Evolutionary conservation across 2,888 invertebrate genomes (phyloP), one percentile per base, ranked within the genome.

Genomic region (Hirtodrosophila cameraria): DNA sequence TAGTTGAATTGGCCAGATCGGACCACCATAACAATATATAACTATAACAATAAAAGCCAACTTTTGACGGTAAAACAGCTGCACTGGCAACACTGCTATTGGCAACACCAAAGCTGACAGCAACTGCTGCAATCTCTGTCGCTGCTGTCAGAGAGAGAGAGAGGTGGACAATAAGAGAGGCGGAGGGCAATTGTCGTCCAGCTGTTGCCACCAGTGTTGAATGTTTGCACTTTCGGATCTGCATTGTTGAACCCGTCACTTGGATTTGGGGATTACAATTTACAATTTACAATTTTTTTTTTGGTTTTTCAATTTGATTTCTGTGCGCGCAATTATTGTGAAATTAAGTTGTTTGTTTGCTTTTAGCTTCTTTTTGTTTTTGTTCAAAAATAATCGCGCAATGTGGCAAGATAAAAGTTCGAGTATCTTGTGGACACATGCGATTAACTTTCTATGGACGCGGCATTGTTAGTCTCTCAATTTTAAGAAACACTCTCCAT

Each of bases 201-300:
- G 83, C 86, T 79, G 70, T 66, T 79, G 78, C 78, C 78, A 85
- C 78, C 67, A 67, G 78, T 79, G 86, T 79, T 79, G 86, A 79
- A 45, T 79, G 71, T 79, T 79, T 79, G 78, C 86, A 79, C 78
- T 79, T 79, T 79, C 83, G 58, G 59, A 45, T 59, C 28, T 41
- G 42, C 28, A 42, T 18, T 35, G 48, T 41, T 67, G 52, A 49
- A 54, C 58, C 33, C 5, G 25, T 52, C 23, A 20, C 45, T 46
- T 45, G 62, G 9, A n/a, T 45, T 7, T 7, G n/a, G n/a, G n/a
- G n/a, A n/a, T n/a, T n/a, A n/a, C n/a, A n/a, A n/a, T n/a, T n/a
- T n/a, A n/a, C n/a, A n/a, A 2, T 12, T 57, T 61, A 49, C 25
- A n/a, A n/a, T n/a, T 61, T 12, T 5, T 13, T 35, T 50, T 53